These are phyloP conservation scores for Gymnocephalus cernua DNA, from an alignment of 2,113 vertebrate genomes.

Conservation along the genomic window DNA sequence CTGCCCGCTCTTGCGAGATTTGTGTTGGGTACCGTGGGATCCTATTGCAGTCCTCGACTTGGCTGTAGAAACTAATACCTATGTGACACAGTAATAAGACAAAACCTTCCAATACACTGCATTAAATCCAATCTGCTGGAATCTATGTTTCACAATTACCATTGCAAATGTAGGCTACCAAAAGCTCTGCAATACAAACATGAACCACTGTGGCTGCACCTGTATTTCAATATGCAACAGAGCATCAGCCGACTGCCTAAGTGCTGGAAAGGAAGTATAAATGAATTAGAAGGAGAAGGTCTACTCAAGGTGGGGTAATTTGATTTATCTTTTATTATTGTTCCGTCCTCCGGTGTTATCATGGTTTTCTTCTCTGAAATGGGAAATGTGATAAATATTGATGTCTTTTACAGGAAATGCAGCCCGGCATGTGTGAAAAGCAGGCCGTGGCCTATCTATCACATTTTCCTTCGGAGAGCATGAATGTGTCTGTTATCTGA, in stretches of 20 bases:
- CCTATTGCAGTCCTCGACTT: not conserved
- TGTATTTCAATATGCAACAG: slow-evolving; percentile 57
- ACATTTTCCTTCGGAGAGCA: slow-evolving; percentile 40
- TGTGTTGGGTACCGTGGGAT: too few species aligned
- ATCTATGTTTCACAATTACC: not conserved
- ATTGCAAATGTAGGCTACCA: slow-evolving; percentile 5
- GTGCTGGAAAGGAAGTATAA: slow-evolving; percentile 59
- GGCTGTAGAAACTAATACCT: not conserved
- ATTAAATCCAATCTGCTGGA: not conserved
- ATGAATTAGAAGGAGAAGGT: slow-evolving; percentile 70
- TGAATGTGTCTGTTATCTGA: slow-evolving; percentile 56
- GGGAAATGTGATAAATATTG: slow-evolving; percentile 87
- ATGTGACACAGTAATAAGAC: slow-evolving; percentile 12
- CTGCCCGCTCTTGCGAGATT: too few species aligned
- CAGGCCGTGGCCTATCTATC: slow-evolving; percentile 49
- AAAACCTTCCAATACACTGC: not conserved
- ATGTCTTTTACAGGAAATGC: slow-evolving; percentile 78
- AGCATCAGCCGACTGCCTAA: slow-evolving; percentile 36
- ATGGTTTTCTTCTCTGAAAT: slow-evolving; percentile 72
- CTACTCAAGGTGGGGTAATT: slow-evolving; percentile 72
- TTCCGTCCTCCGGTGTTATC: slow-evolving; percentile 72
- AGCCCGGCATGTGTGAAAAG: slow-evolving; percentile 53
- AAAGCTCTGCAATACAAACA: slow-evolving; percentile 5
- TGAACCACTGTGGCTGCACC: slow-evolving; percentile 21
- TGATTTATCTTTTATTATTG: slow-evolving; percentile 83